Conservation (phyloP, 2,113 vertebrate genomes). For the Paramormyrops kingsleyae region DNA sequence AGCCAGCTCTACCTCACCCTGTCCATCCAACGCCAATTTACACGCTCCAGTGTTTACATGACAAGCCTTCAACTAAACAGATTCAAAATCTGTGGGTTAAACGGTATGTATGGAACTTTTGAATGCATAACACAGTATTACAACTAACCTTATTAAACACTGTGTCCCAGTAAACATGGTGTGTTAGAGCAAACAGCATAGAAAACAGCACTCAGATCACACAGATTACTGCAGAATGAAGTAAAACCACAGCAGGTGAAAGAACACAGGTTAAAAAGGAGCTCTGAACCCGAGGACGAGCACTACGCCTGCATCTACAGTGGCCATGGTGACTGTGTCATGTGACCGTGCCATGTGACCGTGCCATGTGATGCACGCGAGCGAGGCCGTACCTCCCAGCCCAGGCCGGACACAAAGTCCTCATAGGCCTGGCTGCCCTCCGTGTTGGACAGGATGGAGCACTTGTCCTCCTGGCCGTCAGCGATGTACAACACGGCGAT, state of each 20-base stretch:
- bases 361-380: neutral
- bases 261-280: neutral
- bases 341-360: neutral
- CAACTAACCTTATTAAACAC: neutral
- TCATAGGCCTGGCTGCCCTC: conserved; percentile 90
- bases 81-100: neutral
- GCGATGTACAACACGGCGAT: conserved; percentile 96
- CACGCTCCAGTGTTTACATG: too few relatives aligned
- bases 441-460: conserved; percentile 88
- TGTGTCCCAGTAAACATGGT: neutral
- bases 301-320: neutral
- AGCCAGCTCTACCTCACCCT: neutral
- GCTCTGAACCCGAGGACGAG: neutral
- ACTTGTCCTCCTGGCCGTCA: conserved; percentile 96
- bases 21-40: too few relatives aligned
- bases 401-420: conserved; percentile 93
- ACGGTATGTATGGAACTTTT: neutral
- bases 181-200: neutral
- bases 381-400: conserved; percentile 85
- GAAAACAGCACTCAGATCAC: neutral
- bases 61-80: neutral
- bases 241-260: neutral
- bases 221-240: neutral
- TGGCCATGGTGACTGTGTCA: neutral
- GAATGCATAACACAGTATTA: neutral